A percentile compares a stretch with the other conserved stretches of the same genome.
Conservation (phyloP, 2,113 vertebrate genomes). For the Procapra przewalskii region DNA sequence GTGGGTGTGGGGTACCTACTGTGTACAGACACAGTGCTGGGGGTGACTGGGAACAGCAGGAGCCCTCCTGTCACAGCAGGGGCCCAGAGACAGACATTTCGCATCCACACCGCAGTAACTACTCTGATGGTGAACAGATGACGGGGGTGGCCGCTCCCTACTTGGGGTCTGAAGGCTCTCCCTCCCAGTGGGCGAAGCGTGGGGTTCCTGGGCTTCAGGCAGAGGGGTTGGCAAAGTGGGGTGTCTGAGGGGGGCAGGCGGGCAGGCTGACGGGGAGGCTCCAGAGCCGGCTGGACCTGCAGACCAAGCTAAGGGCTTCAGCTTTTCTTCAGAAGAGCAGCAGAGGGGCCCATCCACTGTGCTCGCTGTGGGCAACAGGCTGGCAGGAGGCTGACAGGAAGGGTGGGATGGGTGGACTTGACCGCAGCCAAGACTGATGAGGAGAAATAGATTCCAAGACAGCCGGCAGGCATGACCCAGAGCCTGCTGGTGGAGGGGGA, state of each 20-base stretch:
- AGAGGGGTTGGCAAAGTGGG: not conserved
- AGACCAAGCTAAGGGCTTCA: not conserved
- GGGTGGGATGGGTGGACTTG: not conserved
- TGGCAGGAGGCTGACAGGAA: not conserved
- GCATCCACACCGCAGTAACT: rapidly evolving
- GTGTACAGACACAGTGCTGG: too few species aligned
- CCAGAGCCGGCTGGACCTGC: not conserved
- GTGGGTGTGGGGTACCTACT: rapidly evolving
- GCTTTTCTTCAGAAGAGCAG: not conserved
- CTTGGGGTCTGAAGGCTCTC: not conserved
- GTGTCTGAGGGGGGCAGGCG: not conserved
- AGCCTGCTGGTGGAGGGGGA: not conserved
- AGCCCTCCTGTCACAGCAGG: not conserved
- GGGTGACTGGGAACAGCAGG: not conserved
- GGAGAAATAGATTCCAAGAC: not conserved
- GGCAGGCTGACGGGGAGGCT: too few species aligned
- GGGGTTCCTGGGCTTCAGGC: not conserved
- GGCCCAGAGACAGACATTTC: not conserved
- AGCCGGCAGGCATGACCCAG: rapidly evolving
- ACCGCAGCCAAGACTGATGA: not conserved
- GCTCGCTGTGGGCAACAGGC: not conserved
- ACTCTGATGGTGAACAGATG: too few species aligned
- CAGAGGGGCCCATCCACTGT: not conserved
- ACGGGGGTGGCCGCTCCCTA: rapidly evolving
- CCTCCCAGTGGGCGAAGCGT: not conserved